phyloP scores from a whole-genome alignment of 1,140 invertebrate genomes.

The Ips nitidus region DNA sequence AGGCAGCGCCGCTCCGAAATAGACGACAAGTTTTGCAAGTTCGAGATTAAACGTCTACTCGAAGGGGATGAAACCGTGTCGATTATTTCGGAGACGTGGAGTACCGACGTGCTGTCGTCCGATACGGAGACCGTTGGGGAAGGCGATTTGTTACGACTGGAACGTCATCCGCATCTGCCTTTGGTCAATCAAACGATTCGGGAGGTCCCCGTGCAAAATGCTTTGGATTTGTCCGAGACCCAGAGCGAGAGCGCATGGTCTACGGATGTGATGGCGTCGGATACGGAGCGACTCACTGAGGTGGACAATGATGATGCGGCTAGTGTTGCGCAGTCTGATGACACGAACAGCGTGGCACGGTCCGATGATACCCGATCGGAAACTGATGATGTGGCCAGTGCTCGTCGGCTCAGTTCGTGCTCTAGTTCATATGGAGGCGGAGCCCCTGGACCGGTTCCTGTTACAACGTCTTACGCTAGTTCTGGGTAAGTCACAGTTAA shows the following conservation, averaged over 20 bases:
- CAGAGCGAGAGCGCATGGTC: constrained; percentile 95
- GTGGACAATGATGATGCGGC: constrained; percentile 80
- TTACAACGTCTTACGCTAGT: constrained; percentile 18
- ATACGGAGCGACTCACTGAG: constrained; percentile 90
- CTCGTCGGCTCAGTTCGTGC: constrained; percentile 38
- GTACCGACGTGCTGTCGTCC: constrained; percentile 92
- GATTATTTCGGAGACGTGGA: constrained; percentile 96
- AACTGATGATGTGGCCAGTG: constrained; percentile 51
- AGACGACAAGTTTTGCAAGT: constrained; percentile 98
- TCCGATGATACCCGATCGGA: constrained; percentile 73
- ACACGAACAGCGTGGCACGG: constrained; percentile 60
- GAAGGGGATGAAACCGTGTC: constrained; percentile 92
- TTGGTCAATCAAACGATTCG: constrained; percentile 43
- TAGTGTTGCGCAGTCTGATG: constrained; percentile 74
- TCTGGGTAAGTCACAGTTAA: constrained; percentile 13
- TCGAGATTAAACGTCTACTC: constrained; percentile 88
- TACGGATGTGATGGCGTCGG: constrained; percentile 92
- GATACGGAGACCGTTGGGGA: constrained; percentile 88
- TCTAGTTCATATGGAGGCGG: constrained; percentile 39
- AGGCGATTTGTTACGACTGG: constrained; percentile 52
- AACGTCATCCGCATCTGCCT: constrained; percentile 47
- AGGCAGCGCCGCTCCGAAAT: constrained; percentile 86
- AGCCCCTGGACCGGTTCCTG: constrained; percentile 9
- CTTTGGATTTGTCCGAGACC: constrained; percentile 81
- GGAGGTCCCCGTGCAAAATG: constrained; percentile 44